phyloP scores from a whole-genome alignment of 1,140 invertebrate species.

The Drosophila asahinai region DNA sequence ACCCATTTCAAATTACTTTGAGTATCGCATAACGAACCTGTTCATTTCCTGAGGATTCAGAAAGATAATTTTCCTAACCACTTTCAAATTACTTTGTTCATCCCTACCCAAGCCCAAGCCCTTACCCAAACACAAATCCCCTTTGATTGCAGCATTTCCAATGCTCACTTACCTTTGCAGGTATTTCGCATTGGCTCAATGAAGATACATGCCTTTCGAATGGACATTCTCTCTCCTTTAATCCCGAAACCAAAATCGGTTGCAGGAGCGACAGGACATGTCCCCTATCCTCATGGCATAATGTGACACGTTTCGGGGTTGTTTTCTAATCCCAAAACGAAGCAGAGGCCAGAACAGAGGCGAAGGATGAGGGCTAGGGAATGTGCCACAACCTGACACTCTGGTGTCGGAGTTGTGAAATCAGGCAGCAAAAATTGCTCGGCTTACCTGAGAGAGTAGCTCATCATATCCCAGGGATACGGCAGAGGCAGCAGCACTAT shows the following conservation, averaged over 20 bases:
- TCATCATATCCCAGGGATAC: conserved; percentile 35
- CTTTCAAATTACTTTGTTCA: conserved; percentile 47
- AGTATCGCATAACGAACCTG: conserved; percentile 1
- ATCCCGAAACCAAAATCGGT: conserved; percentile 36
- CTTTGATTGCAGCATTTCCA: conserved; percentile 41
- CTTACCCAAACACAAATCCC: conserved; percentile 6
- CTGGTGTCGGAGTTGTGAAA: conserved; percentile 64
- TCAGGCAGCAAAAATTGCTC: conserved; percentile 80
- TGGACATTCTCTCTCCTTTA: conserved; percentile 23
- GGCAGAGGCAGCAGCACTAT: background rate
- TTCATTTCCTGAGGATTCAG: conserved; percentile 24
- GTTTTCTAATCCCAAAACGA: conserved; percentile 77
- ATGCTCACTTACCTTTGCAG: conserved; percentile 50
- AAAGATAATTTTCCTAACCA: conserved; percentile 32
- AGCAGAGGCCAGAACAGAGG: conserved; percentile 42
- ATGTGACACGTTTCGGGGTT: conserved; percentile 78
- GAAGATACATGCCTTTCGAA: conserved; percentile 31
- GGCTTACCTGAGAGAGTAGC: conserved; percentile 61
- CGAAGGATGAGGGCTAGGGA: conserved; percentile 13
- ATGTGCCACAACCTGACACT: conserved; percentile 56
- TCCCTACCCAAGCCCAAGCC: conserved; percentile 2
- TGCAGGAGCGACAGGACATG: conserved; percentile 39
- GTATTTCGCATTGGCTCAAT: conserved; percentile 65
- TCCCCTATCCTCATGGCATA: conserved; percentile 49
- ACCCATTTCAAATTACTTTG: conserved; percentile 1